Conservation (phyloP, 2,113 vertebrate species). For the Verasper variegatus region DNA sequence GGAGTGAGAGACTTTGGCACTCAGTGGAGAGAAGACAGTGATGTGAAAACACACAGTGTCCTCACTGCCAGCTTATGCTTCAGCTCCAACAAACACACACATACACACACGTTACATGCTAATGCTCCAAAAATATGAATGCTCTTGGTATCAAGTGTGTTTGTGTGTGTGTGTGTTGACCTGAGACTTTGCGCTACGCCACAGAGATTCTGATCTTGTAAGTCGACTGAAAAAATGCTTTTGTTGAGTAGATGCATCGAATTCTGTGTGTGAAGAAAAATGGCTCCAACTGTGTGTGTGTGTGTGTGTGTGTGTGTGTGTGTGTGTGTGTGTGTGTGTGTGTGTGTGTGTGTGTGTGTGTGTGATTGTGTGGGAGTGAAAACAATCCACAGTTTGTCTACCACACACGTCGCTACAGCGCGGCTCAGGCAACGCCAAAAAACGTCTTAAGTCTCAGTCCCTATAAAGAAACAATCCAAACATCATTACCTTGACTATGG, state of each 20-base stretch:
- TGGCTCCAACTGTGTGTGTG: constrained; percentile 23
- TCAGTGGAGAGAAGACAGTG: constrained; percentile 16
- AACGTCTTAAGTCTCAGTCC: constrained; percentile 52
- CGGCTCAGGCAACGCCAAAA: constrained; percentile 53
- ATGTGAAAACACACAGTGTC: constrained; percentile 18
- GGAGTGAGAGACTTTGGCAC: constrained; percentile 58
- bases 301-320: constrained; percentile 1
- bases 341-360: constrained; percentile 8
- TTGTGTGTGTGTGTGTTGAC: constrained; percentile 14
- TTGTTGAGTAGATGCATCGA: background rate
- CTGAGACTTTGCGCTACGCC: constrained; percentile 50
- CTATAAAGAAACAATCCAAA: constrained; percentile 45
- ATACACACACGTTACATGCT: constrained; percentile 10
- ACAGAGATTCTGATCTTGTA: constrained; percentile 21
- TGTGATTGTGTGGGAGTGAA: background rate
- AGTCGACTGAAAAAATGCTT: background rate
- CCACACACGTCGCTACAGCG: constrained; percentile 50
- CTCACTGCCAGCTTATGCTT: constrained; percentile 36
- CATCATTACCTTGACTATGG: constrained; percentile 40
- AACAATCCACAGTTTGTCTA: constrained; percentile 17
- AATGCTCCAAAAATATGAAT: background rate
- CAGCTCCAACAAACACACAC: constrained; percentile 35
- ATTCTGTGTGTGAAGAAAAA: constrained; percentile 2
- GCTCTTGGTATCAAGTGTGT: constrained; percentile 32
- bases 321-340: constrained; percentile 5